phyloP scores from a whole-genome alignment of 2,113 vertebrate species.

The Ochotona curzoniae region DNA sequence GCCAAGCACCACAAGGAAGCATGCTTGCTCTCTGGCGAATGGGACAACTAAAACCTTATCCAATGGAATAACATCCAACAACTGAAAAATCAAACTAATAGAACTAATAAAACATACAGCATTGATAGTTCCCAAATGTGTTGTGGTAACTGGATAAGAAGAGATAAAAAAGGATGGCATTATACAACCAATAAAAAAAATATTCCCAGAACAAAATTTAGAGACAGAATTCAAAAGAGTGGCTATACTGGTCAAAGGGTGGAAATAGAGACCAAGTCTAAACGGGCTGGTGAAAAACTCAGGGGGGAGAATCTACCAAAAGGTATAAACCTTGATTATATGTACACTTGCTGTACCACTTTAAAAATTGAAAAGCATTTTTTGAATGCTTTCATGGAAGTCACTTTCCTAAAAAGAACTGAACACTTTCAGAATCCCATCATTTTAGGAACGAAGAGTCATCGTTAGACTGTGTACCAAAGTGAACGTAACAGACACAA shows the following conservation, averaged over 20 bases:
- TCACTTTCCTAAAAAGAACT: background rate
- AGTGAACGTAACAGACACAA: background rate
- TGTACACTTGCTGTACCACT: background rate
- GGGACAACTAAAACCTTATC: background rate
- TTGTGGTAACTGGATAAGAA: background rate
- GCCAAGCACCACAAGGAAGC: background rate
- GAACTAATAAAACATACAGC: background rate
- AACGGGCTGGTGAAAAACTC: background rate
- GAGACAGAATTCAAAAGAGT: background rate
- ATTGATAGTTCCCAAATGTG: background rate
- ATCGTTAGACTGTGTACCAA: background rate
- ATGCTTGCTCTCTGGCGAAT: background rate
- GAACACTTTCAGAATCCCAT: constrained; percentile 13
- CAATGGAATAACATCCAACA: background rate
- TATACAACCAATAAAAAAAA: background rate
- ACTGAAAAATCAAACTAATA: background rate
- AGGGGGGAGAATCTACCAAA: background rate
- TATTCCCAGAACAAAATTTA: constrained; percentile 31
- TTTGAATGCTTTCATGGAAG: background rate
- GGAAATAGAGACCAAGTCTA: background rate
- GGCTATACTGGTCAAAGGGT: background rate
- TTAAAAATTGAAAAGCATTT: background rate
- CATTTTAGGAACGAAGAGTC: constrained; percentile 18
- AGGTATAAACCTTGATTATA: background rate
- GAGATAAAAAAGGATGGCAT: background rate